Percentiles rank a stretch among this genome's conserved stretches.
Conservation (phyloP, 1,140 invertebrate species). For the Pachypeltis micranthus region DNA sequence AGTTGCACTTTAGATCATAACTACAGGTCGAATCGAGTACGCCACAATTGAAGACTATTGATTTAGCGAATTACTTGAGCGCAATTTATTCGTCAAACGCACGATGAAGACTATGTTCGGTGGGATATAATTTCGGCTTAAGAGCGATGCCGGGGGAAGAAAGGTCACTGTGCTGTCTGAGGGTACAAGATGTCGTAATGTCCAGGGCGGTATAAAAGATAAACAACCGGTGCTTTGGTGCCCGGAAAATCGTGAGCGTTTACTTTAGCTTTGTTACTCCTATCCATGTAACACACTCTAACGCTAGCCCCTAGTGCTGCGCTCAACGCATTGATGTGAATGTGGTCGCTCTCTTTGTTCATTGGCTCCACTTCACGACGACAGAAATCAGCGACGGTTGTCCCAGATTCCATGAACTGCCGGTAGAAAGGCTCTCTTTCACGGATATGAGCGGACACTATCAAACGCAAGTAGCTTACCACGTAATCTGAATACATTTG, state of each 20-base stretch:
- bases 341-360: conserved; percentile 97
- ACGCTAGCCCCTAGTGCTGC: conserved; percentile 75
- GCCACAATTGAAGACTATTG: no score
- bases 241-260: conserved; percentile 88
- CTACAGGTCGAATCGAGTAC: no score
- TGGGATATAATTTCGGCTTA: no score
- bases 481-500: conserved; percentile 88
- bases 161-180: no score
- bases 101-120: no score
- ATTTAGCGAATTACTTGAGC: no score
- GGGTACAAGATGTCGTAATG: conserved; percentile 93
- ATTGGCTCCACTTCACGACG: conserved; percentile 86
- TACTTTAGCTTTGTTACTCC: conserved; percentile 50
- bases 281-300: conserved; percentile 88
- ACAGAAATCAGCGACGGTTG: conserved; percentile 61
- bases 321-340: conserved; percentile 92
- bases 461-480: conserved; percentile 85
- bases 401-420: conserved; percentile 89
- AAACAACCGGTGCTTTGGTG: conserved; percentile 56
- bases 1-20: no score
- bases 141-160: no score
- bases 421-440: conserved; percentile 85
- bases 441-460: conserved; percentile 88
- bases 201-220: conserved; percentile 86
- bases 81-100: no score